Conservation (phyloP, 1,140 invertebrate genomes). For the Bathynomus jamesi region DNA sequence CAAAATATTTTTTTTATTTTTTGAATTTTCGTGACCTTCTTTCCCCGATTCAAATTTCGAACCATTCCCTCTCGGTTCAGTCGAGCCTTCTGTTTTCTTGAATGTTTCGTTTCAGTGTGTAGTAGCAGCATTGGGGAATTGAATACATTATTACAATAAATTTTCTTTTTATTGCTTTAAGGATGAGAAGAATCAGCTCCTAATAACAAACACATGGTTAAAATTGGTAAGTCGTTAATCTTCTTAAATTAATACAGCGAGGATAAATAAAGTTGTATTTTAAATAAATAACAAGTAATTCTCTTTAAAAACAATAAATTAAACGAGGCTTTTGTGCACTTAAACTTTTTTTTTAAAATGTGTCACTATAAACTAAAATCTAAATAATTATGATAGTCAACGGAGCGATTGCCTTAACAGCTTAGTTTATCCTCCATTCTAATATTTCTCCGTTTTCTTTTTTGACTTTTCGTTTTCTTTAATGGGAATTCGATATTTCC, state of each 20-base stretch:
- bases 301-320: constrained; percentile 1
- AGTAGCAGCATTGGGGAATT: constrained; percentile 37
- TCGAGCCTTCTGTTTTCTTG: not conserved
- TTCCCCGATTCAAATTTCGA: not conserved
- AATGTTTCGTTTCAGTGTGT: constrained; percentile 36
- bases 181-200: constrained; percentile 88
- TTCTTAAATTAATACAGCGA: constrained; percentile 38
- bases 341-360: not conserved
- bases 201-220: constrained; percentile 86
- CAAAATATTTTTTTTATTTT: constrained; percentile 19
- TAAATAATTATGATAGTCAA: not conserved
- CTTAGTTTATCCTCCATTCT: constrained; percentile 38
- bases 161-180: constrained; percentile 50
- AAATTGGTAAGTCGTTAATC: constrained; percentile 63
- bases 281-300: constrained; percentile 35
- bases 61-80: constrained; percentile 39
- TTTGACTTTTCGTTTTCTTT: constrained; percentile 32
- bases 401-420: constrained; percentile 14
- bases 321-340: not conserved
- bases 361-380: not conserved
- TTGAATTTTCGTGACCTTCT: constrained; percentile 17
- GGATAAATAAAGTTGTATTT: constrained; percentile 40
- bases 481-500: constrained; percentile 32
- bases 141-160: constrained; percentile 38
- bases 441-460: constrained; percentile 38